Evolutionary conservation across 2,888 invertebrate species (phyloP), one percentile per base, ranked within the genome.

Genomic region (Alviniconcha strummeri): DNA sequence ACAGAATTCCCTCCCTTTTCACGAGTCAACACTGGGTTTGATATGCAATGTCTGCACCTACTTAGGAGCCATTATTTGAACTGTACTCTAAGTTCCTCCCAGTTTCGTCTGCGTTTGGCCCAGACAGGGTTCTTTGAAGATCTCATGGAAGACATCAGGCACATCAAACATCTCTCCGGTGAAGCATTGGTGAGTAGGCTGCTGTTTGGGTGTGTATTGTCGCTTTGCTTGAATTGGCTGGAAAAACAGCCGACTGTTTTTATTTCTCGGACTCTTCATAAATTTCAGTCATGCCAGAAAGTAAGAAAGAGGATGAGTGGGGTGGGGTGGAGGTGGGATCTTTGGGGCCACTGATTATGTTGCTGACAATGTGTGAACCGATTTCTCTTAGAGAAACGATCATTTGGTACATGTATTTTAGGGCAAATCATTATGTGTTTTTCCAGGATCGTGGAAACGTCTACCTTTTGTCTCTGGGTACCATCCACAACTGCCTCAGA

Each of bases 141-240:
- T 17, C 71, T 80, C 13, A 5, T 71, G 52, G 80, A 80, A 7
- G 80, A 80, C 19, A n/a, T 80, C n/a, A 64, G 1, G 17, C 71
- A 71, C n/a, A 80, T 80, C 69, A 19, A 54, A 60, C 69, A 80
- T 55, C n/a, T 80, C 0, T 69, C 71, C 6, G 55, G 36, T 7
- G 80, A 80, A 67, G 69, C 69, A 7, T 54, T 71, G 80, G 80
- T 80, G n/a, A 71, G 69, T n/a, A n/a, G n/a, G n/a, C n/a, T n/a
- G n/a, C n/a, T n/a, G n/a, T n/a, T n/a, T n/a, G n/a, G n/a, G n/a
- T n/a, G n/a, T n/a, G n/a, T n/a, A n/a, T n/a, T n/a, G n/a, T n/a
- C n/a, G n/a, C n/a, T n/a, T n/a, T n/a, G n/a, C n/a, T n/a, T n/a
- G n/a, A n/a, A n/a, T n/a, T n/a, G n/a, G n/a, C n/a, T n/a, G n/a